phyloP scores from a whole-genome alignment of 2,888 invertebrate genomes.

The Acheta domesticus region DNA sequence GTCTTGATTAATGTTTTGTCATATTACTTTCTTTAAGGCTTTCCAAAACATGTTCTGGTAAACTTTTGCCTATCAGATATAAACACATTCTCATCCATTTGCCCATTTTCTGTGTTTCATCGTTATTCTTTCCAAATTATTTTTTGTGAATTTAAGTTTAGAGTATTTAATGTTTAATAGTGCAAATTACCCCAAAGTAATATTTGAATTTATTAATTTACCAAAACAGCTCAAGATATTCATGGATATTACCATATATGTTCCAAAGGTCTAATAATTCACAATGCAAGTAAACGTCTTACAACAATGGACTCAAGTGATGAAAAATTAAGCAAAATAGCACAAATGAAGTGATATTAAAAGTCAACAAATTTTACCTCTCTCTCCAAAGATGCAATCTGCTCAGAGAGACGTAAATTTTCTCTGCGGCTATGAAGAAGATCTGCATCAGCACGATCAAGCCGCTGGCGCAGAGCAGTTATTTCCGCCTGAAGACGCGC shows the following conservation, averaged over 20 bases:
- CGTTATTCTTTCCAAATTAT: too few relatives aligned
- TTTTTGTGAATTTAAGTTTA: too few relatives aligned
- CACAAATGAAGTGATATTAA: constrained; percentile 7
- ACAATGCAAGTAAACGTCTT: not conserved
- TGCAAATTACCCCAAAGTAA: too few relatives aligned
- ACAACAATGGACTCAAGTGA: too few relatives aligned
- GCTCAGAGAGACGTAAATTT: constrained; percentile 72
- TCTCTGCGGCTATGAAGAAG: constrained; percentile 75
- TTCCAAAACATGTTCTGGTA: too few relatives aligned
- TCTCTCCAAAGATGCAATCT: constrained; percentile 74
- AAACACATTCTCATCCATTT: too few relatives aligned
- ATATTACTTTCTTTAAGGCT: too few relatives aligned
- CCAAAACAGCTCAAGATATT: not conserved
- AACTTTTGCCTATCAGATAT: too few relatives aligned
- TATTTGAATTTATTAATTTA: too few relatives aligned
- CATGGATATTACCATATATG: not conserved
- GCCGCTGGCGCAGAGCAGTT: constrained; percentile 67
- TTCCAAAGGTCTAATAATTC: not conserved
- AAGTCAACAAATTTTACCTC: constrained; percentile 56
- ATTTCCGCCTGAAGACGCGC: constrained; percentile 71
- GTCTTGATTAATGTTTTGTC: too few relatives aligned
- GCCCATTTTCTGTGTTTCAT: too few relatives aligned
- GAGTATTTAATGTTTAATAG: too few relatives aligned
- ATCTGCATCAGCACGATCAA: constrained; percentile 78
- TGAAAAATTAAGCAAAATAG: not conserved